A percentile compares a stretch with the other conserved stretches of the same genome.
These are phyloP conservation scores for Monochamus alternatus DNA, from an alignment of 2,888 invertebrate genomes.

Conservation along the genomic window DNA sequence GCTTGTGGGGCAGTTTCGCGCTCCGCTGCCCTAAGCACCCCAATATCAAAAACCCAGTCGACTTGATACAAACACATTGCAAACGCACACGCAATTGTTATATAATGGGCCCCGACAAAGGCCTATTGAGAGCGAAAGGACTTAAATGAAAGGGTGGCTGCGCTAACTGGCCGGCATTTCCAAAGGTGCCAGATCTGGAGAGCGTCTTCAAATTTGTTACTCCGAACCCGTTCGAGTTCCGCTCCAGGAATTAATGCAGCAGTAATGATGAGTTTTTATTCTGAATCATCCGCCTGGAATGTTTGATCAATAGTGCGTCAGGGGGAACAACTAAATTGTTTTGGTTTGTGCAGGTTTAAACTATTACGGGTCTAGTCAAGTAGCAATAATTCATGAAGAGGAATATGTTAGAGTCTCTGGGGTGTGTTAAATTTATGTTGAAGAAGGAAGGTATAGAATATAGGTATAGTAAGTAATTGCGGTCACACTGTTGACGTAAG, in stretches of 20 bases:
- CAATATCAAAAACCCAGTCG: constrained; percentile 50
- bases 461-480: too few species aligned
- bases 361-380: constrained; percentile 51
- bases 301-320: constrained; percentile 59
- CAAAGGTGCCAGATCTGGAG: constrained; percentile 67
- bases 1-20: constrained; percentile 62
- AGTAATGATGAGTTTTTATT: constrained; percentile 58
- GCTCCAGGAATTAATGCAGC: constrained; percentile 55
- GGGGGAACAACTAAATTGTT: constrained; percentile 56
- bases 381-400: constrained; percentile 43
- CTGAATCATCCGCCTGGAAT: constrained; percentile 51
- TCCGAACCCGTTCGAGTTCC: constrained; percentile 57
- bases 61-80: constrained; percentile 65
- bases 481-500: not conserved
- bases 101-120: constrained; percentile 68
- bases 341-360: constrained; percentile 49
- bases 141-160: constrained; percentile 66
- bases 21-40: constrained; percentile 55
- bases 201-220: constrained; percentile 63
- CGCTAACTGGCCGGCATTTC: constrained; percentile 64
- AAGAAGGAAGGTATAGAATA: not conserved
- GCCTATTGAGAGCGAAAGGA: constrained; percentile 45
- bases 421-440: constrained; percentile 22
- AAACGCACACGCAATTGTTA: constrained; percentile 64
- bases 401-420: constrained; percentile 11